Evolutionary conservation across 2,113 vertebrate species (phyloP).

Genomic region (Tauraco erythrolophus): DNA sequence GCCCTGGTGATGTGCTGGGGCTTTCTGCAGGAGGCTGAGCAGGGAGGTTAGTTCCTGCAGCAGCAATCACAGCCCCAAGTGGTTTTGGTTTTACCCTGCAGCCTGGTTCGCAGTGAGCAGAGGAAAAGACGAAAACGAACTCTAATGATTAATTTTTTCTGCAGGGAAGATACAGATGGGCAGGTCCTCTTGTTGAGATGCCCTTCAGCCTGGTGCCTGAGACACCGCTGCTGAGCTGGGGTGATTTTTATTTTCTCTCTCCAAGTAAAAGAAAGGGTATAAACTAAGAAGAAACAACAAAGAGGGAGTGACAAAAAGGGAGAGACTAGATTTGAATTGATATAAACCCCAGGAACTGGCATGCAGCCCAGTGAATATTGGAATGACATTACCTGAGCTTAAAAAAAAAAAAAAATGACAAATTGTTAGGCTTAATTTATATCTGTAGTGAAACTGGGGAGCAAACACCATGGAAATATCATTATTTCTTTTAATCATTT

Average conservation of each 20-base stretch:
- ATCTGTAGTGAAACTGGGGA: conserved; percentile 6
- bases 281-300: not conserved
- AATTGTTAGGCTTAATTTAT: conserved; percentile 47
- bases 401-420: not conserved
- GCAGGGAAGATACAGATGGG: not conserved
- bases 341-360: not conserved
- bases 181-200: not conserved
- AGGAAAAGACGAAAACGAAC: not conserved
- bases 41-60: not conserved
- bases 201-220: not conserved
- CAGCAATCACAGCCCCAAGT: not conserved
- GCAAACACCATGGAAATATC: conserved; percentile 39
- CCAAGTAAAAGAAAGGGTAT: not conserved
- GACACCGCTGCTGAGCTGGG: not conserved
- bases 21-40: not conserved
- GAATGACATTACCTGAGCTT: conserved; percentile 39
- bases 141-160: not conserved
- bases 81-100: not conserved
- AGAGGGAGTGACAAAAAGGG: not conserved
- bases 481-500: conserved; percentile 57
- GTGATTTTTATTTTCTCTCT: not conserved
- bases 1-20: accelerated
- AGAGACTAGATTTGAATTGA: not conserved
- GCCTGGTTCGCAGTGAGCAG: not conserved
- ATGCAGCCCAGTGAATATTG: conserved; percentile 11